These are phyloP conservation scores for Pipistrellus nathusii DNA, from an alignment of 2,797 vertebrate genomes.

Conservation along the genomic window DNA sequence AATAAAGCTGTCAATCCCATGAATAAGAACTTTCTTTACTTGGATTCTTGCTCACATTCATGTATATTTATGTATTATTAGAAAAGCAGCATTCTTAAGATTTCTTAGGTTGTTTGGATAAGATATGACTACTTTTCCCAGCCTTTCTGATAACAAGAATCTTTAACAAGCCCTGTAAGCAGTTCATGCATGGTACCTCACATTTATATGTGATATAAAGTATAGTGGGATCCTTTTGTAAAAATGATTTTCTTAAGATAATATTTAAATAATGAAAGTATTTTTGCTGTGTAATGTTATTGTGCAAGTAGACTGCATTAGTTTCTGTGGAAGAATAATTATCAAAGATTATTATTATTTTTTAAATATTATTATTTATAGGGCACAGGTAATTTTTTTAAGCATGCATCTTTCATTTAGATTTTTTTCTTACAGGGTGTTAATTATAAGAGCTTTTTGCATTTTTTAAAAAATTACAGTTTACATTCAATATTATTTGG, in stretches of 20 bases:
- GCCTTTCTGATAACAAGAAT: slow-evolving; percentile 78
- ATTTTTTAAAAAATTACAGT: background rate
- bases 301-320: background rate
- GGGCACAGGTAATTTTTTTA: background rate
- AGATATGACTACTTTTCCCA: slow-evolving; percentile 83
- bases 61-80: slow-evolving; percentile 83
- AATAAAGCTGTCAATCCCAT: slow-evolving; percentile 84
- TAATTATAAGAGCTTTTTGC: background rate
- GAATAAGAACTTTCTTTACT: slow-evolving; percentile 84
- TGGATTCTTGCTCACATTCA: slow-evolving; percentile 79
- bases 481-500: background rate
- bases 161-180: slow-evolving; percentile 72
- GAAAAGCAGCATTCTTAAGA: slow-evolving; percentile 84
- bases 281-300: slow-evolving; percentile 45
- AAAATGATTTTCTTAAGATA: slow-evolving; percentile 46
- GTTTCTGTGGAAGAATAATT: slow-evolving; percentile 50
- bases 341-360: slow-evolving; percentile 36
- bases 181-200: slow-evolving; percentile 73
- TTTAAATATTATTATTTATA: slow-evolving; percentile 27
- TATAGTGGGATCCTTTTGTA: background rate
- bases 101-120: slow-evolving; percentile 84
- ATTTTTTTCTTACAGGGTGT: slow-evolving; percentile 22
- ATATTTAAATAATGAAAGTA: slow-evolving; percentile 64
- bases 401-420: background rate
- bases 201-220: slow-evolving; percentile 71